A percentile compares a stretch with the other conserved stretches of the same genome.
Conservation (phyloP, 2,113 vertebrate genomes). For the Labeo catla region DNA sequence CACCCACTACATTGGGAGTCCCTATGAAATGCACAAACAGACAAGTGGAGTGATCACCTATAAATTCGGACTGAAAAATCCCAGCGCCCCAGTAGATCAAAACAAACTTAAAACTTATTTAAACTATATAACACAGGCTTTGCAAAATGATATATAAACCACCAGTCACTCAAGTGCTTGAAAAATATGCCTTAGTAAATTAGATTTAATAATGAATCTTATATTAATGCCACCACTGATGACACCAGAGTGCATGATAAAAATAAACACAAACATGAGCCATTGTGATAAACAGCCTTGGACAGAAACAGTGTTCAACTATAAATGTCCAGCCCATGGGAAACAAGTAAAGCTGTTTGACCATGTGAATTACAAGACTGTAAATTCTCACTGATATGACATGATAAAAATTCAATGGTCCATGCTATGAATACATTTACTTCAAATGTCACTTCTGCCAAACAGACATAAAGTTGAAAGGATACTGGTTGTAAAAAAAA, state of each 20-base stretch:
- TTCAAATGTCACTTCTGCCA: background rate
- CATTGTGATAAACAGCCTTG: background rate
- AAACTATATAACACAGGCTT: background rate
- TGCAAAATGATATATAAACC: background rate
- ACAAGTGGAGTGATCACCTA: background rate
- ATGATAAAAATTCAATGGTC: background rate
- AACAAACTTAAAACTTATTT: background rate
- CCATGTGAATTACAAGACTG: conserved; percentile 12
- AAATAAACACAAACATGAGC: background rate
- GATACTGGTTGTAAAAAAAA: background rate
- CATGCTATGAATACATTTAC: conserved; percentile 1
- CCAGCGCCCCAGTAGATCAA: background rate
- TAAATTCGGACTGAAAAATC: background rate
- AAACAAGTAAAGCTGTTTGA: conserved; percentile 14
- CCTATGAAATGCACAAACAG: background rate
- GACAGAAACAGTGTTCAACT: background rate
- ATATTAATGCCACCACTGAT: background rate
- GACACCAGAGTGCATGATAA: background rate
- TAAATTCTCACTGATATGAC: conserved; percentile 3
- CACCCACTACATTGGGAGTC: background rate
- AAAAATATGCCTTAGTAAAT: conserved; percentile 2
- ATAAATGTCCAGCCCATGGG: background rate
- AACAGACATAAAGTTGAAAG: conserved; percentile 6
- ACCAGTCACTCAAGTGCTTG: background rate
- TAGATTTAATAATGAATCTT: background rate